Percentiles rank a stretch among this genome's conserved stretches.
Conservation (phyloP, 2,113 vertebrate genomes). For the Camelus dromedarius region DNA sequence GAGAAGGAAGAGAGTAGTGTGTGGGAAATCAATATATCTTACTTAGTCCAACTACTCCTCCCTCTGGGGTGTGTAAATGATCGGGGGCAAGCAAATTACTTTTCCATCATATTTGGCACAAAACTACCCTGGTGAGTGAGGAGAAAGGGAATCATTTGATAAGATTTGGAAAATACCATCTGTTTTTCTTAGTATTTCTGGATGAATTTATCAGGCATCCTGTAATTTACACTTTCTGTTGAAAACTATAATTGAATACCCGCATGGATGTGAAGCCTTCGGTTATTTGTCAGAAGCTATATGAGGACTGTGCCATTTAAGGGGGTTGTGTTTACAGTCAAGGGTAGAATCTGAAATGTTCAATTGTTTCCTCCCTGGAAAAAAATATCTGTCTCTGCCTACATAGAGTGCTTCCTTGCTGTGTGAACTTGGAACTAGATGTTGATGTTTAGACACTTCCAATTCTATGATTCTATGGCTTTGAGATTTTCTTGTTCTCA, state of each 20-base stretch:
- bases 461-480: background rate
- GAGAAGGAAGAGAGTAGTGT: conserved; percentile 48
- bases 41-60: background rate
- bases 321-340: background rate
- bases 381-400: background rate
- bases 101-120: conserved; percentile 74
- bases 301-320: background rate
- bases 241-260: conserved; percentile 62
- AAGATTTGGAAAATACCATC: conserved; percentile 74
- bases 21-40: conserved; percentile 63
- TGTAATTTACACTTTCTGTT: conserved; percentile 75
- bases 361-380: conserved; percentile 19
- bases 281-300: background rate
- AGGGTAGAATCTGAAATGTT: background rate
- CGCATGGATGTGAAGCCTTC: background rate
- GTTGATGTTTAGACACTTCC: background rate
- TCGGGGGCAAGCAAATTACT: conserved; percentile 62
- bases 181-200: conserved; percentile 73
- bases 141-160: conserved; percentile 71
- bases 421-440: background rate
- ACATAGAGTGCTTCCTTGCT: background rate
- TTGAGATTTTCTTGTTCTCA: background rate
- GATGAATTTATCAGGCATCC: conserved; percentile 78
- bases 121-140: conserved; percentile 31
- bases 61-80: background rate